Evolutionary conservation across 2,797 vertebrate species (phyloP).

Genomic region (Acomys russatus): DNA sequence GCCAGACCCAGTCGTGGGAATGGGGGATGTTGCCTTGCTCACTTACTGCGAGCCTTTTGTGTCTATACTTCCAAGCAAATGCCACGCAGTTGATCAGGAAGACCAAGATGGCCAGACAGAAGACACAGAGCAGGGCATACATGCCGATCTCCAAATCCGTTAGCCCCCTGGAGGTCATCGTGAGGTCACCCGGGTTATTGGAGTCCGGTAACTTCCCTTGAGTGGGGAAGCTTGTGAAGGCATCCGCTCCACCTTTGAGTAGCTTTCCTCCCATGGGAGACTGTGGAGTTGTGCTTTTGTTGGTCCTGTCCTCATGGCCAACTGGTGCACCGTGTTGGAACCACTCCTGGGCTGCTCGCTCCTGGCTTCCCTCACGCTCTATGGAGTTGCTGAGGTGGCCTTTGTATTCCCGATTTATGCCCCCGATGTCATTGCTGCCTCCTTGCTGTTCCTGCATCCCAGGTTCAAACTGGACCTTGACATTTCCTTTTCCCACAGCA

Average conservation of each 20-base stretch:
- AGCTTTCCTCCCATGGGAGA: conserved; percentile 89
- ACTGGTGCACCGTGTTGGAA: conserved; percentile 89
- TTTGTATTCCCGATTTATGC: conserved; percentile 87
- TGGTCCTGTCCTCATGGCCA: conserved; percentile 91
- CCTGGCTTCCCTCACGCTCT: conserved; percentile 89
- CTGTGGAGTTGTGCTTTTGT: conserved; percentile 92
- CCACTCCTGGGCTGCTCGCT: conserved; percentile 89
- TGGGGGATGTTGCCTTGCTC: conserved; percentile 97
- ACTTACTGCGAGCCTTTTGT: conserved; percentile 96
- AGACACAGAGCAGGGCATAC: conserved; percentile 98
- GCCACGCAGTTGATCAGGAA: conserved; percentile 99
- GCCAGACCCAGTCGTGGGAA: conserved; percentile 99
- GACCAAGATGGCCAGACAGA: conserved; percentile 98
- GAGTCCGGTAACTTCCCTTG: conserved; percentile 92
- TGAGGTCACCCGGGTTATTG: conserved; percentile 91
- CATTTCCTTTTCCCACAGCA: conserved; percentile 92
- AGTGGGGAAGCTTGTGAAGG: conserved; percentile 92
- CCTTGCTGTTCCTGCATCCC: conserved; percentile 86
- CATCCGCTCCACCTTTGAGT: conserved; percentile 89
- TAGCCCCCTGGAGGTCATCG: conserved; percentile 93
- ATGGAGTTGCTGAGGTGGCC: conserved; percentile 91
- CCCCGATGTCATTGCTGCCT: conserved; percentile 89
- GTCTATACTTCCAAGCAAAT: conserved; percentile 97
- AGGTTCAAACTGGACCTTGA: conserved; percentile 94
- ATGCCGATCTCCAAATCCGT: conserved; percentile 98